Base-by-base conservation (phyloP, 1,140 invertebrate species). In the Chlorops oryzae region DNA sequence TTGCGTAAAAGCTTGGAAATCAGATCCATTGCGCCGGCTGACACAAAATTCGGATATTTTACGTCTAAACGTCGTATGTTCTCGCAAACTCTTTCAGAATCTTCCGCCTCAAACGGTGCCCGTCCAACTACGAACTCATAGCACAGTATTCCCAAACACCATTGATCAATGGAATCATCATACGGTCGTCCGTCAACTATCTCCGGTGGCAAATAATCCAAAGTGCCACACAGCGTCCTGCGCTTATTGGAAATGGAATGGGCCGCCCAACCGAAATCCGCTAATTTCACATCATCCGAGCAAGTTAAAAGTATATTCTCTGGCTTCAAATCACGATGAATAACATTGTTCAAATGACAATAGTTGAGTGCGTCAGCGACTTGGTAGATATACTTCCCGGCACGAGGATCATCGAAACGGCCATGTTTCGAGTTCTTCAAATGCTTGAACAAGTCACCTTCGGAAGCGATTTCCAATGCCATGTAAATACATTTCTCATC, bases 211-310 rank as follows among this genome's bases (percentile, higher is more conserved):
- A 96, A 73, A 72, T 96, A 96, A 74, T 96, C 92, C 27, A 94
- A 73, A 4, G 93, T 96, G 5, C 92, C 93, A 71, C 91, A 95
- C 73, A 96, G 81, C 1, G 94, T 97, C 50, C 84, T 87, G 21
- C 93, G 81, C 85, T 83, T 84, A 52, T 85, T 84, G 22, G 87
- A 88, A 7, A 90, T 88, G 5, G 91, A 88, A 75, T 95, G 92
- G 6, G 94, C 91, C 15, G 91, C 94, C 91, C 91, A 95, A 1
- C 92, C 92, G 80, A 96, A 96, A 71, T 96, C 92, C 27, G 90
- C 89, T 43, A 96, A 78, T 74, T 95, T 95, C 0, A 95, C 74
- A 66, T 92, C 82, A 52, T 88, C 88, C 43, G 81, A 78, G 10
- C 77, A 73, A 1, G 84, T 83, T 1, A 95, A 72, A 13, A 94